phyloP scores from a whole-genome alignment of 2,113 vertebrate species.

The Bufo gargarizans region DNA sequence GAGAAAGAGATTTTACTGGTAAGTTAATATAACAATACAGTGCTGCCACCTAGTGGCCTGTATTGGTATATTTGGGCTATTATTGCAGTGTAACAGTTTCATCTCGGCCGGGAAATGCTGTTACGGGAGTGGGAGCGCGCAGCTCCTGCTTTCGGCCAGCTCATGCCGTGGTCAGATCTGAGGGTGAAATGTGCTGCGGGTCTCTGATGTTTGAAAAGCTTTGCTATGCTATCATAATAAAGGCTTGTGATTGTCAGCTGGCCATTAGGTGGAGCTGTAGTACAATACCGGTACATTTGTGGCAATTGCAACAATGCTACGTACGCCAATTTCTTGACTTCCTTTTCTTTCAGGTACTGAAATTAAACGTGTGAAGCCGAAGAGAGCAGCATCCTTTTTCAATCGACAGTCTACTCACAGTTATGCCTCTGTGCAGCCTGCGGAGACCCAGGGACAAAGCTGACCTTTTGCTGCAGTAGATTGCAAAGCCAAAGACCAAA shows the following conservation, averaged over 20 bases:
- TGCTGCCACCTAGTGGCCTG: too few relatives aligned
- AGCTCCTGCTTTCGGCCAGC: too few relatives aligned
- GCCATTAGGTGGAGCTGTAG: not conserved
- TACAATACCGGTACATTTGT: not conserved
- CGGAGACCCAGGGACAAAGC: constrained; percentile 80
- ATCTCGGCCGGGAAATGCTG: too few relatives aligned
- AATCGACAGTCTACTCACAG: constrained; percentile 73
- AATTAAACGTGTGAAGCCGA: constrained; percentile 88
- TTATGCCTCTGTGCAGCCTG: constrained; percentile 81
- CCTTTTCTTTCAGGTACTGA: constrained; percentile 76
- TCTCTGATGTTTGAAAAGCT: too few relatives aligned
- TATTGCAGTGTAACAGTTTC: too few relatives aligned
- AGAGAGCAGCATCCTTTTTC: constrained; percentile 88
- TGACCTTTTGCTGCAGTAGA: constrained; percentile 63
- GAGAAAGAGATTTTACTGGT: too few relatives aligned
- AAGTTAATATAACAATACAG: too few relatives aligned
- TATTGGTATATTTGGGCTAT: too few relatives aligned
- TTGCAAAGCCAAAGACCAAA: constrained; percentile 40
- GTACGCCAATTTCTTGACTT: not conserved
- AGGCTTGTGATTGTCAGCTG: not conserved
- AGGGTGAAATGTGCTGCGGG: too few relatives aligned
- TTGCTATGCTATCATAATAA: not conserved
- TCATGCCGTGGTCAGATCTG: too few relatives aligned
- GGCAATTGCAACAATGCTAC: not conserved
- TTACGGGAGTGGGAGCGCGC: too few relatives aligned